Base-by-base conservation (phyloP, 2,113 vertebrate species). In the Tautogolabrus adspersus region DNA sequence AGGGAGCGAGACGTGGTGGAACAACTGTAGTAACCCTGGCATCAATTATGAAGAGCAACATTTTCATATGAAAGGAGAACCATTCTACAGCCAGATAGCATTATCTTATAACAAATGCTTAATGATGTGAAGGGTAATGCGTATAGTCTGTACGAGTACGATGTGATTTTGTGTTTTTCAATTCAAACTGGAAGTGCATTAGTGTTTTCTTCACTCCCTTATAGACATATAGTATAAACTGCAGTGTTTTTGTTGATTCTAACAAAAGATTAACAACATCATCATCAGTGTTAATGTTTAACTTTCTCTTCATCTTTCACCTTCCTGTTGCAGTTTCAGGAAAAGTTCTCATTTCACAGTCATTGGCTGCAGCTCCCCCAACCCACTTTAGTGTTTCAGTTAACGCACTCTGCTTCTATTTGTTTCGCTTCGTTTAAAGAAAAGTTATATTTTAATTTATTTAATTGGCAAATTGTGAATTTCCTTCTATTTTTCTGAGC, bases 201-300 rank as follows among this genome's bases (percentile, higher is more conserved):
- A 22, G n/a, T 22, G 55, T 23, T 49, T 37, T 69, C 13, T 37
- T 15, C 8, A 3, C 5, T 34, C 30, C 30, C 30, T 34, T 34
- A 34, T 1, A 26, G 26, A 26, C 1, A 34, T 6, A 34, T 34
- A 34, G 3, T 34, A 34, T 34, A 34, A 34, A 34, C 30, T 34
- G 30, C 6, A 37, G 7, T 49, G 44, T n/a, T 18, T 11, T 42
- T 30, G 42, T 52, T 44, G 47, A 52, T 13, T 26, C 26, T 77
- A 49, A 73, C 10, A 49, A 46, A 40, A 55, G 61, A 37, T 80
- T 62, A 77, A 69, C 61, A 37, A 22, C 30, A 34, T 18, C 65
- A 5, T 30, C 30, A 6, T 10, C 30, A 15, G 21, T 49, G 75
- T 87, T 80, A 65, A 79, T 86, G 21, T 74, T 84, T 51, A 77